phyloP scores from a whole-genome alignment of 30 jellyfish, hydroid and myxozoan species.

The Aurelia sp. region DNA sequence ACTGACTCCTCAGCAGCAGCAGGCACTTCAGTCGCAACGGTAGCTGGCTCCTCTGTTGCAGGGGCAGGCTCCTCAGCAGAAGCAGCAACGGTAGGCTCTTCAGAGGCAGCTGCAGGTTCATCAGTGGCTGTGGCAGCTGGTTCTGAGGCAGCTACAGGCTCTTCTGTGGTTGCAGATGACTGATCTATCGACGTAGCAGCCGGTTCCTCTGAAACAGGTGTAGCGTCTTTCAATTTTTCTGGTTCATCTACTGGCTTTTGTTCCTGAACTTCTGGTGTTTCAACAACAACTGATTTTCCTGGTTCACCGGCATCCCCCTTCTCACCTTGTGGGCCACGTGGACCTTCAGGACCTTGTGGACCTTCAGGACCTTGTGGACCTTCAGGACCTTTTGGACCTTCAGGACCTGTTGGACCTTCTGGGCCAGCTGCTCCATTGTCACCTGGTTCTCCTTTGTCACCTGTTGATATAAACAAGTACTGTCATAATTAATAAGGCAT shows the following conservation, averaged over 20 bases:
- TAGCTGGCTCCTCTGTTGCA: conserved; percentile 6
- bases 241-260: conserved; percentile 28
- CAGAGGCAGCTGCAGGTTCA: conserved; percentile 23
- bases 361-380: conserved; percentile 39
- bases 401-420: conserved; percentile 28
- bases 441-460: conserved; percentile 36
- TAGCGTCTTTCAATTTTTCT: conserved; percentile 10
- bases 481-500: no score
- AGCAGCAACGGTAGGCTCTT: conserved; percentile 18
- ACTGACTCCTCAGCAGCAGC: conserved; percentile 30
- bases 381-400: conserved; percentile 42
- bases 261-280: neutral
- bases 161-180: conserved; percentile 7
- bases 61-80: conserved; percentile 9
- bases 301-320: conserved; percentile 33
- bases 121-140: conserved; percentile 34
- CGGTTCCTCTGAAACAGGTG: conserved; percentile 4
- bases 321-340: conserved; percentile 42
- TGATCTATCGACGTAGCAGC: conserved; percentile 14
- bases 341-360: conserved; percentile 28
- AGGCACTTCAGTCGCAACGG: conserved; percentile 6
- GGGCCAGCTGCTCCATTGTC: conserved; percentile 34
- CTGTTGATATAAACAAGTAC: no score
- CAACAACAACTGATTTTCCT: conserved; percentile 16
- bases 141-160: conserved; percentile 17